A percentile compares a stretch with the other conserved stretches of the same genome.
Conservation (phyloP, 2,113 vertebrate genomes). For the Petromus typicus region DNA sequence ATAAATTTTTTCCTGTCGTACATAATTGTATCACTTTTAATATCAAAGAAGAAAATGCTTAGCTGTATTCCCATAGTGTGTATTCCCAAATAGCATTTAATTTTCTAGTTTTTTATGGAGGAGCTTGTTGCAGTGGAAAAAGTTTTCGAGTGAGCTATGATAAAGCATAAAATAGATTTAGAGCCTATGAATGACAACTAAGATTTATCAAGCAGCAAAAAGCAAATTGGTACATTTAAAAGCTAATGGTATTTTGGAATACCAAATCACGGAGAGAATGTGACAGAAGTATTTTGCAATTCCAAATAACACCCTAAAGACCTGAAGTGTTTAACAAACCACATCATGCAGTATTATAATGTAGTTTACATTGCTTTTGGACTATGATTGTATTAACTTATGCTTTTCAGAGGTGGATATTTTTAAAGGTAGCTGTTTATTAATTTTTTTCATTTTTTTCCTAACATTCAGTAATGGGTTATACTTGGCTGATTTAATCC, state of each 20-base stretch:
- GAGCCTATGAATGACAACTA: slow-evolving; percentile 62
- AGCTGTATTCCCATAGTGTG: neutral
- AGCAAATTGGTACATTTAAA: slow-evolving; percentile 77
- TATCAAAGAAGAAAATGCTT: slow-evolving; percentile 47
- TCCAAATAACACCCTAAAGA: slow-evolving; percentile 76
- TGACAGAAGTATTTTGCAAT: slow-evolving; percentile 76
- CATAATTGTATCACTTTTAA: slow-evolving; percentile 61
- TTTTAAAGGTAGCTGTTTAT: slow-evolving; percentile 69
- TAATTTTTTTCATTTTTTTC: slow-evolving; percentile 71
- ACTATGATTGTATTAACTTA: slow-evolving; percentile 60
- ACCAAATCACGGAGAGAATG: slow-evolving; percentile 68
- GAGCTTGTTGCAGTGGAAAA: slow-evolving; percentile 56
- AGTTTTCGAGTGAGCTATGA: slow-evolving; percentile 67
- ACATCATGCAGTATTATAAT: slow-evolving; percentile 62
- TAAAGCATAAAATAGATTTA: slow-evolving; percentile 72
- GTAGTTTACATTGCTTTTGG: slow-evolving; percentile 71
- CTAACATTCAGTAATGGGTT: slow-evolving; percentile 61
- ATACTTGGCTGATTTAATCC: slow-evolving; percentile 62
- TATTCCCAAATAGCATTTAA: slow-evolving; percentile 53
- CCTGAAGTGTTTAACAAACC: slow-evolving; percentile 67
- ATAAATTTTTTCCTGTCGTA: slow-evolving; percentile 30
- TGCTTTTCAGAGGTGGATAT: slow-evolving; percentile 65
- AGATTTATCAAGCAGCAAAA: slow-evolving; percentile 79
- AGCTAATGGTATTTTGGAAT: slow-evolving; percentile 77
- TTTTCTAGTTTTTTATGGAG: slow-evolving; percentile 64